Conservation (phyloP, 2,797 vertebrate genomes). For the Alosa sapidissima region DNA sequence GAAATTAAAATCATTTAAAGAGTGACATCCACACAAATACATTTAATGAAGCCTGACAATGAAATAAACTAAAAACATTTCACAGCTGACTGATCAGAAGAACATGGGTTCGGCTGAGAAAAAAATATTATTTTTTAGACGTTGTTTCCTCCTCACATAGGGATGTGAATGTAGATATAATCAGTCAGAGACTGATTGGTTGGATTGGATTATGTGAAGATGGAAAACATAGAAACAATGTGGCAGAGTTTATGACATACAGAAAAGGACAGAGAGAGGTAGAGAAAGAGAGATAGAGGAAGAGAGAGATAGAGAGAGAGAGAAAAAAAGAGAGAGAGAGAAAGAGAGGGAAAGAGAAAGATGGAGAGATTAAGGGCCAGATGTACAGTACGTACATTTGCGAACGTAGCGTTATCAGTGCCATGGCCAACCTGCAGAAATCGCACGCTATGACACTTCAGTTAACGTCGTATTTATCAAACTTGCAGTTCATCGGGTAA, state of each 20-base stretch:
- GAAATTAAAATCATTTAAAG: not conserved
- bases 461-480: too few relatives aligned
- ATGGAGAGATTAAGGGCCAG: too few relatives aligned
- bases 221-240: not conserved
- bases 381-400: too few relatives aligned
- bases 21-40: not conserved
- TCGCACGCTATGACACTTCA: too few relatives aligned
- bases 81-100: not conserved
- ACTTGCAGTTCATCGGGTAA: too few relatives aligned
- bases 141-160: not conserved
- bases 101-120: not conserved
- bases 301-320: constrained; percentile 19
- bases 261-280: constrained; percentile 22
- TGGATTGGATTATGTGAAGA: not conserved
- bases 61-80: not conserved
- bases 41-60: not conserved
- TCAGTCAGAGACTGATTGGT: not conserved
- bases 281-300: not conserved
- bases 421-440: too few relatives aligned
- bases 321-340: too few relatives aligned
- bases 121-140: not conserved
- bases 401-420: too few relatives aligned
- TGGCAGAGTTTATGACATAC: not conserved
- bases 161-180: not conserved
- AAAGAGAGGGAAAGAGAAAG: constrained; percentile 55